phyloP scores from a whole-genome alignment of 2,888 invertebrate genomes.

The Byasa hedistus region DNA sequence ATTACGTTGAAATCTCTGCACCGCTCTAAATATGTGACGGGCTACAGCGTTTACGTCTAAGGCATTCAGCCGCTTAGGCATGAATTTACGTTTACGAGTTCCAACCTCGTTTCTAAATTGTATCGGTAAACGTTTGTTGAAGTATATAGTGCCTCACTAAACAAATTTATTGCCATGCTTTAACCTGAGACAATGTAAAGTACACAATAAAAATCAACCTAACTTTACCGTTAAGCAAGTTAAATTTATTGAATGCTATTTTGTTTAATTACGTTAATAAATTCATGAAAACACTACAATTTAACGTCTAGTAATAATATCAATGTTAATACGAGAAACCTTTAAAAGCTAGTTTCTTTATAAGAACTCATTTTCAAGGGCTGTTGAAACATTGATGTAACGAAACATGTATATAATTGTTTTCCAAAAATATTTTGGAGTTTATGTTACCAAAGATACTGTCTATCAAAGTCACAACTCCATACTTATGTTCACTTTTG shows the following conservation, averaged over 20 bases:
- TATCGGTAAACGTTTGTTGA: constrained; percentile 46
- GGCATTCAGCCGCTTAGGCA: constrained; percentile 51
- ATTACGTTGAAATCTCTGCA: constrained; percentile 45
- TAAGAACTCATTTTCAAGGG: too few relatives aligned
- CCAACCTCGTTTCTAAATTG: constrained; percentile 48
- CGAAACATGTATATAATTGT: too few relatives aligned
- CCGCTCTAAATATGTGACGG: constrained; percentile 50
- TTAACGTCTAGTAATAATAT: too few relatives aligned
- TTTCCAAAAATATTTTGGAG: too few relatives aligned
- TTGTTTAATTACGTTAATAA: not conserved
- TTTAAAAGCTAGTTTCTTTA: too few relatives aligned
- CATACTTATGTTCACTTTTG: too few relatives aligned
- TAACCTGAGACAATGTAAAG: constrained; percentile 5
- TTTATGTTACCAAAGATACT: too few relatives aligned
- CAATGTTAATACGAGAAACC: too few relatives aligned
- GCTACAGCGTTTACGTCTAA: constrained; percentile 49
- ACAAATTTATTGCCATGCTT: constrained; percentile 34
- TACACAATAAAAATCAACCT: constrained; percentile 1
- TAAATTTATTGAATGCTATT: not conserved
- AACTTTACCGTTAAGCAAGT: not conserved
- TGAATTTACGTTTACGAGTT: constrained; percentile 58
- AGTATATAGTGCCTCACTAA: constrained; percentile 46
- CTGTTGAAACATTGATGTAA: too few relatives aligned
- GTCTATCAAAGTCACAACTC: too few relatives aligned
- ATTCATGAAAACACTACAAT: too few relatives aligned